A percentile compares a stretch with the other conserved stretches of the same genome.
Evolutionary conservation across 2,113 vertebrate genomes (phyloP).

Genomic region (Callipepla californica): DNA sequence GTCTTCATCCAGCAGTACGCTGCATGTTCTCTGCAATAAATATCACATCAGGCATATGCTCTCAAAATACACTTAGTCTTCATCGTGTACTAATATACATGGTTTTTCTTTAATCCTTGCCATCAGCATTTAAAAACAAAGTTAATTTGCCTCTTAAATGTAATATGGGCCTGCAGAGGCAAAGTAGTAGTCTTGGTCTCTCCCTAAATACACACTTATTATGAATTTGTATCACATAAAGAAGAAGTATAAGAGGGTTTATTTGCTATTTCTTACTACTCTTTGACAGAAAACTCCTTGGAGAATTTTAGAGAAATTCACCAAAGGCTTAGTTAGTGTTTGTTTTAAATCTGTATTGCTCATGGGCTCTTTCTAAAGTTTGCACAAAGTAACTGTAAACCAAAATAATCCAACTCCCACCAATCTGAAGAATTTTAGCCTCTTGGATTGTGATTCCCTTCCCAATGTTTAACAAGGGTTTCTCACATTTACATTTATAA

Average conservation of each 20-base stretch:
- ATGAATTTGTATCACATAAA: background rate
- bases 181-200: background rate
- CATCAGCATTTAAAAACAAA: background rate
- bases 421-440: background rate
- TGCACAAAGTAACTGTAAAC: background rate
- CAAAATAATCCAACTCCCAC: background rate
- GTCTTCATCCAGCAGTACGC: conserved; percentile 18
- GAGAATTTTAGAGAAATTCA: background rate
- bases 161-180: background rate
- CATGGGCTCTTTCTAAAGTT: background rate
- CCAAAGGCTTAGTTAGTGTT: background rate
- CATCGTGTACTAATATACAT: conserved; percentile 11
- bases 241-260: background rate
- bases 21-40: conserved; percentile 22
- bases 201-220: background rate
- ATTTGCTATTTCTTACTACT: background rate
- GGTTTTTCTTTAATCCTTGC: conserved; percentile 42
- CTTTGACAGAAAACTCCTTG: background rate
- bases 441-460: background rate
- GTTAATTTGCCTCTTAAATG: conserved; percentile 17
- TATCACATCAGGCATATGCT: conserved; percentile 43
- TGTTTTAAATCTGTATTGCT: background rate
- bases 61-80: conserved; percentile 13
- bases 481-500: background rate
- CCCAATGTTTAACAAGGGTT: background rate